Percentiles rank a stretch among this genome's conserved stretches.
Evolutionary conservation across 92 coral and sea anemone species (phyloP).

Genomic region (Metridium senile): DNA sequence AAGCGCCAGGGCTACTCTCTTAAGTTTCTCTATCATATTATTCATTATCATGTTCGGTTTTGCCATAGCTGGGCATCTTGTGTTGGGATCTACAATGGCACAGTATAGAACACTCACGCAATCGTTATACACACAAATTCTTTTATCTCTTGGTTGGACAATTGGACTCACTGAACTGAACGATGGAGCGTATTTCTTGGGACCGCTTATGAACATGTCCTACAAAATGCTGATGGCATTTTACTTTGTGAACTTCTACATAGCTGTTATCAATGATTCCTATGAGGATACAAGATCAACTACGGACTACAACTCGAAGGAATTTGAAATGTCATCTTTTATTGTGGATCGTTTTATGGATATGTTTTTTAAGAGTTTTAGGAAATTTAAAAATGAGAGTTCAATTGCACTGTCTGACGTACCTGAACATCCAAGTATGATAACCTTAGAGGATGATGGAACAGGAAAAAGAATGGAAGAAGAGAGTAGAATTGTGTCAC

Average conservation of each 20-base stretch:
- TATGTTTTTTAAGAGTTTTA: constrained; percentile 31
- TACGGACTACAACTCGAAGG: constrained; percentile 51
- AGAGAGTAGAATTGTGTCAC: background rate
- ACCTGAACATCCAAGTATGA: background rate
- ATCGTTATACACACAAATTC: constrained; percentile 51
- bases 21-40: constrained; percentile 57
- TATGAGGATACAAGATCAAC: constrained; percentile 50
- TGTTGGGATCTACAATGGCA: constrained; percentile 48
- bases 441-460: background rate
- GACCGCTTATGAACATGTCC: constrained; percentile 60
- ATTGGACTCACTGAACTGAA: constrained; percentile 38
- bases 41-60: constrained; percentile 49
- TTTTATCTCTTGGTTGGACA: constrained; percentile 61
- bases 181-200: constrained; percentile 44
- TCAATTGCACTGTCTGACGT: background rate
- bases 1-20: constrained; percentile 38
- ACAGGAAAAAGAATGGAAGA: background rate
- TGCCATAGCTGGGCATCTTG: constrained; percentile 43
- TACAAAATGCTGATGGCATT: constrained; percentile 54
- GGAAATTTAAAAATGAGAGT: background rate
- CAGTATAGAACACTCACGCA: constrained; percentile 50
- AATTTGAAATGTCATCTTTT: constrained; percentile 75
- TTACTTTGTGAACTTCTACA: constrained; percentile 69
- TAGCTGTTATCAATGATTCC: constrained; percentile 68
- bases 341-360: constrained; percentile 48